phyloP scores from a whole-genome alignment of 1,140 invertebrate genomes.

The Pseudachorutes palmiensis region DNA sequence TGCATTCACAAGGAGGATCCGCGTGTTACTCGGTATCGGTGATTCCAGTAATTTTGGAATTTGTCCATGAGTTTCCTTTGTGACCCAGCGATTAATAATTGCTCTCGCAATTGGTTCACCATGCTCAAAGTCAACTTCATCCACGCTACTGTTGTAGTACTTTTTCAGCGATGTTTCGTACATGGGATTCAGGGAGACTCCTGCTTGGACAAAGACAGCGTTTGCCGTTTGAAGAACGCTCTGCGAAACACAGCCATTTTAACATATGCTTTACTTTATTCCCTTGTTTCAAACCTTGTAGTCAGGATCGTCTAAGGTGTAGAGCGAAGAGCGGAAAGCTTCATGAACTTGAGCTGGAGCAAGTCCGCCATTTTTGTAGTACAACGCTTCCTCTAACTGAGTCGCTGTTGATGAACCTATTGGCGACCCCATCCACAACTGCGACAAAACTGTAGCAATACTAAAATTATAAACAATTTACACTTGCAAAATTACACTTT shows the following conservation, averaged over 20 bases:
- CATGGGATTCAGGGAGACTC: constrained; percentile 26
- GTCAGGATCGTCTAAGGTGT: constrained; percentile 32
- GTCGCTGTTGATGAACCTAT: constrained; percentile 37
- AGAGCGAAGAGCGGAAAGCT: constrained; percentile 28
- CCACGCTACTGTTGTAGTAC: constrained; percentile 39
- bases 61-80: constrained; percentile 34
- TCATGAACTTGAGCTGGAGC: constrained; percentile 30
- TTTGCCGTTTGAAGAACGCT: constrained; percentile 38
- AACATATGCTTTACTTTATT: not conserved
- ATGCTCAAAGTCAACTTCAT: constrained; percentile 39
- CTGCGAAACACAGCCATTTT: not conserved
- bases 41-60: constrained; percentile 35
- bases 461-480: constrained; percentile 27
- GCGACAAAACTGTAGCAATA: constrained; percentile 39
- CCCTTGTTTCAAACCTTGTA: constrained; percentile 21
- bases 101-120: constrained; percentile 27
- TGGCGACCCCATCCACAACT: constrained; percentile 40
- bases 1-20: constrained; percentile 39
- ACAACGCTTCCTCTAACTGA: constrained; percentile 38
- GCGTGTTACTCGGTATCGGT: constrained; percentile 34
- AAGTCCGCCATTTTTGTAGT: constrained; percentile 37
- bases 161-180: constrained; percentile 37
- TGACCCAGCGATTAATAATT: constrained; percentile 40
- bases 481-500: too few relatives aligned
- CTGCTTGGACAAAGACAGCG: constrained; percentile 36